Percentiles rank a stretch among this genome's conserved stretches.
Conservation (phyloP, 2,888 invertebrate species). For the Drosophila testacea region DNA sequence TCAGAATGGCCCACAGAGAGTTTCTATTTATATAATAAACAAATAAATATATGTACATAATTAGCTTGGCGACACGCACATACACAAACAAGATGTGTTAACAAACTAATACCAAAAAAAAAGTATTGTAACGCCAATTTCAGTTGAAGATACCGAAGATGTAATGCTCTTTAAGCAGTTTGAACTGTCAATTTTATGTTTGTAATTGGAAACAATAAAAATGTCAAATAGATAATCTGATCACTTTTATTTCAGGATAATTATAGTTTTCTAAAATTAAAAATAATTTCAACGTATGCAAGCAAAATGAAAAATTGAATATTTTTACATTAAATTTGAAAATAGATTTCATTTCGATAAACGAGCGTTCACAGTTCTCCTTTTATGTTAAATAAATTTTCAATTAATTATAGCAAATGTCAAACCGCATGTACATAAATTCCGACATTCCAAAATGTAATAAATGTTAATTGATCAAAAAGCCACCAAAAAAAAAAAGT, state of each 20-base stretch:
- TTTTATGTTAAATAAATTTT: conserved; percentile 19
- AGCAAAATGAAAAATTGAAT: too few species aligned
- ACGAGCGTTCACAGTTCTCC: too few species aligned
- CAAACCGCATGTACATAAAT: conserved; percentile 22
- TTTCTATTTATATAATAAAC: conserved; percentile 28
- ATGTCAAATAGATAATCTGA: too few species aligned
- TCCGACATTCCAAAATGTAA: conserved; percentile 45
- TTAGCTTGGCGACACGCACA: conserved; percentile 25
- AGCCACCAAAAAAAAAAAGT: conserved; percentile 1
- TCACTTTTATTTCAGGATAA: too few species aligned
- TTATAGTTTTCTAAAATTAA: too few species aligned
- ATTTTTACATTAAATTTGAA: too few species aligned
- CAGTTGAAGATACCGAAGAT: not conserved
- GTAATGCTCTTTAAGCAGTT: conserved; percentile 12
- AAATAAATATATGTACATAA: conserved; percentile 38
- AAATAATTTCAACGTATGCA: too few species aligned
- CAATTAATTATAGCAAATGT: conserved; percentile 41
- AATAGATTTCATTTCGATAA: too few species aligned
- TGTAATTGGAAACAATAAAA: too few species aligned
- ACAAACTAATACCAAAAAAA: conserved; percentile 41
- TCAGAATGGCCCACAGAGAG: conserved; percentile 13
- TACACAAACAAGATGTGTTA: conserved; percentile 27
- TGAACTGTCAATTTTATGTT: not conserved
- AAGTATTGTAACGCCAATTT: not conserved
- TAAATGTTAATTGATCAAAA: conserved; percentile 50